These are phyloP conservation scores for Holotrichia oblita DNA, from an alignment of 1,140 invertebrate species.

Conservation along the genomic window DNA sequence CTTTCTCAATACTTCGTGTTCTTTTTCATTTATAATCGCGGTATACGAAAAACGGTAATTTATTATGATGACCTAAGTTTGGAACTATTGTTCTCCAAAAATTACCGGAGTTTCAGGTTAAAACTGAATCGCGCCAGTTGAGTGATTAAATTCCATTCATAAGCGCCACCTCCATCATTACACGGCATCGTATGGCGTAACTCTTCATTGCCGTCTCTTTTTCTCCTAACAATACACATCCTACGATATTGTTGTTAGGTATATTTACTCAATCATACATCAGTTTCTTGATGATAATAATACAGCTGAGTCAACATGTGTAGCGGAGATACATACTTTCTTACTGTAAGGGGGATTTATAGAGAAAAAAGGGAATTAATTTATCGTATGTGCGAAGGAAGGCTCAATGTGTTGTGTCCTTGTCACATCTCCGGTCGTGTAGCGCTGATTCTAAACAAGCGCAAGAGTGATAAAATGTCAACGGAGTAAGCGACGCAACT, in stretches of 20 bases:
- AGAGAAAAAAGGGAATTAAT: constrained; percentile 7
- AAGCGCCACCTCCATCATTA: neutral
- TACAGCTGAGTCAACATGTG: constrained; percentile 8
- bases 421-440: neutral
- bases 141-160: too few species aligned
- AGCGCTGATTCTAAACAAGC: constrained; percentile 12
- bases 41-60: too few species aligned
- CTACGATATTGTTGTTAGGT: constrained; percentile 5
- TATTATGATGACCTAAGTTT: too few species aligned
- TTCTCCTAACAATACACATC: neutral
- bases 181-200: neutral
- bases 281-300: neutral
- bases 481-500: neutral
- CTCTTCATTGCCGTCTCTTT: neutral
- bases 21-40: too few species aligned
- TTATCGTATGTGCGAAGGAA: neutral
- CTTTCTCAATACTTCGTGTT: too few species aligned
- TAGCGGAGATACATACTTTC: neutral
- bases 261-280: constrained; percentile 10
- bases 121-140: too few species aligned
- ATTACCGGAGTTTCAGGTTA: too few species aligned
- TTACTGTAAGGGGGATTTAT: neutral
- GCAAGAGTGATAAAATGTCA: neutral
- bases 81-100: too few species aligned
- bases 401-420: neutral